Conservation (phyloP, 2,888 invertebrate genomes). For the Trissolcus japonicus region DNA sequence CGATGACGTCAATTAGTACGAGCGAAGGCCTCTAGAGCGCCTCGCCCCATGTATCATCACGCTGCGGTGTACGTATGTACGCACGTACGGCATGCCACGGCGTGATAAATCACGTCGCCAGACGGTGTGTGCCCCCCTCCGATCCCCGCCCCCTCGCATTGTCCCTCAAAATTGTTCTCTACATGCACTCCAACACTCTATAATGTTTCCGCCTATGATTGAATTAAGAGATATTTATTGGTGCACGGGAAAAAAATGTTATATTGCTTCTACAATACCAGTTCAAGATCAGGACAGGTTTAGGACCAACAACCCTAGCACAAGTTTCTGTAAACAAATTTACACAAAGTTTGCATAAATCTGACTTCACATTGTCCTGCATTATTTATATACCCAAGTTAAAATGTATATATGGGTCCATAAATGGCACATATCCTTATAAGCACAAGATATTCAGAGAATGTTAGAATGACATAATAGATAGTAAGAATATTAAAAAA, state of each 20-base stretch:
- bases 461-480: no score
- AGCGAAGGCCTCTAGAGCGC: constrained; percentile 65
- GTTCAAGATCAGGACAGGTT: no score
- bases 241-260: not conserved
- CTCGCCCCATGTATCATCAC: constrained; percentile 71
- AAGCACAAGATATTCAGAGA: no score
- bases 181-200: constrained; percentile 53
- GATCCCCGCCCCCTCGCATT: constrained; percentile 52
- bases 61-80: constrained; percentile 67
- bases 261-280: not conserved
- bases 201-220: constrained; percentile 50
- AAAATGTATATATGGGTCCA: no score
- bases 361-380: no score
- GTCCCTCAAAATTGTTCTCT: constrained; percentile 40
- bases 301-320: no score
- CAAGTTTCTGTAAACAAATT: no score
- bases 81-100: constrained; percentile 65
- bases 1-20: constrained; percentile 76
- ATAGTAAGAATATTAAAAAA: no score
- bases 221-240: constrained; percentile 56
- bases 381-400: no score
- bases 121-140: constrained; percentile 72
- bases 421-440: no score
- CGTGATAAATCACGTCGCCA: constrained; percentile 74
- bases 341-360: no score